Evolutionary conservation across 2,113 vertebrate genomes (phyloP), one percentile per base, ranked within the genome.

Genomic region (Oplegnathus fasciatus): DNA sequence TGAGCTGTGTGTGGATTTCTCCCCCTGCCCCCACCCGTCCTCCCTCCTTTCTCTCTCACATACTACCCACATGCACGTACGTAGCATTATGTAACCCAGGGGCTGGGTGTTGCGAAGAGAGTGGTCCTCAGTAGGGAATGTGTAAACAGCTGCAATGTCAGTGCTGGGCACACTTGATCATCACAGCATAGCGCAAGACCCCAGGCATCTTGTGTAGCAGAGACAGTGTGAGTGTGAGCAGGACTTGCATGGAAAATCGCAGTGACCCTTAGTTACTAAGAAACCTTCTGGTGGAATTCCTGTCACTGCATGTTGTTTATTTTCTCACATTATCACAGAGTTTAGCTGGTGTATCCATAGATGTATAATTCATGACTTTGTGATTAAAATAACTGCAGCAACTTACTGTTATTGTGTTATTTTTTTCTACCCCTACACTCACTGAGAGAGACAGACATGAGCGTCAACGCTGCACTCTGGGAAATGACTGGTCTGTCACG

Each of bases 141-240:
- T 94, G 93, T 93, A 93, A 95, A 95, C 94, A 94, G 92, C 91
- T 94, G 91, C 90, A 91, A 77, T 93, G 86, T 93, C 94, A 90
- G 89, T 67, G 70, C 81, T 75, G 84, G 73, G 77, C 77, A 78
- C 76, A 74, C 73, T 91, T 82, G 55, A 90, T 91, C 82, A 92
- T 88, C 84, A 71, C 78, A 75, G 82, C 73, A 72, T 58, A 86
- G 74, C 72, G 82, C 78, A 66, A 61, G 69, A 91, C 88, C 86
- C 30, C 54, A 32, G 84, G 88, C 78, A 50, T 58, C 52, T 50
- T 42, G n/a, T 80, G 82, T 3, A 80, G 66, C 76, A 65, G 64
- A 61, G 65, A 58, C 44, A 54, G 62, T 22, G 34, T 57, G 82
- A 61, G 73, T 30, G 70, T 54, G 28, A 75, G 28, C 52, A 24